Percentiles rank a stretch among this genome's conserved stretches.
Evolutionary conservation across 2,888 invertebrate species (phyloP).

Genomic region (Drymonia ruficornis): DNA sequence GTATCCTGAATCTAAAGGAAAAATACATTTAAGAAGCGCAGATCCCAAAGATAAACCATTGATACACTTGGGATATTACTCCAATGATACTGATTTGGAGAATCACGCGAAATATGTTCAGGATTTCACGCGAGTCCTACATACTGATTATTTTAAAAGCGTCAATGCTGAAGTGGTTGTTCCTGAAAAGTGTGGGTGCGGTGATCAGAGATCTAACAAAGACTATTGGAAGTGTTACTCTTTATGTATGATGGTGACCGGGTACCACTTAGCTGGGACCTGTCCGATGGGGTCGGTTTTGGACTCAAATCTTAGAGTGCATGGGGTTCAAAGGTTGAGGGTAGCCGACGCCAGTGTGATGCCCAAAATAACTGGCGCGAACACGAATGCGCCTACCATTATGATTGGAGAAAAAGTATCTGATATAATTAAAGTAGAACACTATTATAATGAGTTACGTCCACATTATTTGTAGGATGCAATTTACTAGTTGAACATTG

Average conservation of each 20-base stretch:
- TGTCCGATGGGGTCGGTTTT: slow-evolving; percentile 91
- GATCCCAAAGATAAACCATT: slow-evolving; percentile 83
- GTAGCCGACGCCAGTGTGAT: slow-evolving; percentile 91
- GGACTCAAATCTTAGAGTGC: slow-evolving; percentile 85
- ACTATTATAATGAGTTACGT: slow-evolving; percentile 2
- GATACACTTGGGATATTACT: slow-evolving; percentile 85
- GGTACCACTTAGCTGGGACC: slow-evolving; percentile 88
- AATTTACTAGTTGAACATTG: too few relatives aligned
- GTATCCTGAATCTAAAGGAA: slow-evolving; percentile 79
- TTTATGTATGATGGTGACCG: slow-evolving; percentile 86
- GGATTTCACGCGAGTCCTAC: slow-evolving; percentile 51
- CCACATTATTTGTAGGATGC: not conserved
- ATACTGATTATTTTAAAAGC: slow-evolving; percentile 64
- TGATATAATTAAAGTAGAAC: slow-evolving; percentile 32
- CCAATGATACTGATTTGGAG: slow-evolving; percentile 76
- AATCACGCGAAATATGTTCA: slow-evolving; percentile 62
- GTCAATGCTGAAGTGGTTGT: slow-evolving; percentile 49
- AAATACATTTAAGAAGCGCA: slow-evolving; percentile 75
- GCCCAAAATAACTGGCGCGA: slow-evolving; percentile 87
- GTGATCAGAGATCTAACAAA: slow-evolving; percentile 56
- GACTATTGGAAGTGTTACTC: slow-evolving; percentile 88
- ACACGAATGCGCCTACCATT: slow-evolving; percentile 88
- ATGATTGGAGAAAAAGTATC: slow-evolving; percentile 89
- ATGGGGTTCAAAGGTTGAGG: slow-evolving; percentile 86
- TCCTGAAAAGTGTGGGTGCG: slow-evolving; percentile 31